Percentiles rank a stretch among this genome's conserved stretches.
phyloP scores from a whole-genome alignment of 2,888 invertebrate species.

The Diachrysia chrysitis region DNA sequence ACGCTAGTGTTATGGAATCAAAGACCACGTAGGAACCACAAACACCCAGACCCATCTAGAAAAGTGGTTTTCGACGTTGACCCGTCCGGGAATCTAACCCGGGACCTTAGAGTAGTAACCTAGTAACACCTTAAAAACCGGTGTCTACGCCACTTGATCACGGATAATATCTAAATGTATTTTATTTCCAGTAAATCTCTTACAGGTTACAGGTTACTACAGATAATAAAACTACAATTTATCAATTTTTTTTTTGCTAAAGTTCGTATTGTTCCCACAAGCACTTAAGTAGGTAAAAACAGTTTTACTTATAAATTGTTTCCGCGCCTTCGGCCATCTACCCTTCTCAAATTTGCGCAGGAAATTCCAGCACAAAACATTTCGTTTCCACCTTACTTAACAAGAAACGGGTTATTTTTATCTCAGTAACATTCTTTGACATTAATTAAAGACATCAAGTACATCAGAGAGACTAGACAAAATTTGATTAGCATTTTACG shows the following conservation, averaged over 20 bases:
- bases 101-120: too few relatives aligned
- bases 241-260: neutral
- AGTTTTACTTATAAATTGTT: neutral
- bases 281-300: neutral
- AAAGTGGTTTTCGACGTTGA: too few relatives aligned
- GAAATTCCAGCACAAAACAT: slow-evolving; percentile 4
- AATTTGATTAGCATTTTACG: neutral
- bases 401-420: slow-evolving; percentile 2
- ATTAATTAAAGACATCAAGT: neutral
- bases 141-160: too few relatives aligned
- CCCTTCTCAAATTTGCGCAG: neutral
- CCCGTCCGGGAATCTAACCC: too few relatives aligned
- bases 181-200: neutral
- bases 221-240: neutral
- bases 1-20: too few relatives aligned
- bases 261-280: neutral
- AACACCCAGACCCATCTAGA: too few relatives aligned
- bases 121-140: too few relatives aligned
- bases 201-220: neutral
- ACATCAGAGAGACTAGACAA: neutral
- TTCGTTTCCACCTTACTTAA: neutral
- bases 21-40: too few relatives aligned
- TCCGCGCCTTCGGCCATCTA: neutral
- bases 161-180: too few relatives aligned
- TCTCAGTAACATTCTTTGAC: neutral